Base-by-base conservation (phyloP, 2,888 invertebrate genomes). In the Agriopis leucophaearia region DNA sequence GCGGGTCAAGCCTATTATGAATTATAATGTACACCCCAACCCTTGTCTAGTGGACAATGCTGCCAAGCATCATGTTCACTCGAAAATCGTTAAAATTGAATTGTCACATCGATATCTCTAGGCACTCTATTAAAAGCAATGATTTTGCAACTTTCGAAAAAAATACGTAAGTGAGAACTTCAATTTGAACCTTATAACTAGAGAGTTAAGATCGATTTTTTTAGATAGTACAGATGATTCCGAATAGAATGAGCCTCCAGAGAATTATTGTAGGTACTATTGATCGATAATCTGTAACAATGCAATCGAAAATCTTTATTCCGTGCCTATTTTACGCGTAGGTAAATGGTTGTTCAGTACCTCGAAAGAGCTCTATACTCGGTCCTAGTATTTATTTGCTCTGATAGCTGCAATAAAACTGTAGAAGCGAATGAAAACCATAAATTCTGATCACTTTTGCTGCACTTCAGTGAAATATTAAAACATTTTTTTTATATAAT, bases 51-150 rank as follows among this genome's bases (percentile, higher is more conserved):
- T 18, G 52, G 58, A 44, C 51, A 52, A 57, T 54, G 36, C 61
- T 40, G 52, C 45, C 35, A 63, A 69, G 57, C 56, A 2, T 42
- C 51, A 18, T 40, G n/a, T 47, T 38, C 64, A 65, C 60, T 57
- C 69, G 73, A 66, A 74, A 73, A 62, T 47, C 68, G 65, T 66
- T 61, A 75, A 78, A 78, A 76, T n/a, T 67, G 38, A 60, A 77
- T 68, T 72, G 66, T 70, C 70, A 60, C 44, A 57, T 50, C 9
- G 66, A 63, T 60, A 63, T 65, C 71, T 47, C 56, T 27, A 57
- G 47, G 16, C 38, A 66, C 66, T 79, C 75, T 77, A 84, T 84
- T 77, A 84, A 75, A 77, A 54, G 16, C 38, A 73, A 76, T 84
- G 85, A 85, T 71, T 76, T 57, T 73, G 66, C 84, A 80, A 60